Evolutionary conservation across 2,888 invertebrate genomes (phyloP).

Genomic region (Drosophila hamatofila): DNA sequence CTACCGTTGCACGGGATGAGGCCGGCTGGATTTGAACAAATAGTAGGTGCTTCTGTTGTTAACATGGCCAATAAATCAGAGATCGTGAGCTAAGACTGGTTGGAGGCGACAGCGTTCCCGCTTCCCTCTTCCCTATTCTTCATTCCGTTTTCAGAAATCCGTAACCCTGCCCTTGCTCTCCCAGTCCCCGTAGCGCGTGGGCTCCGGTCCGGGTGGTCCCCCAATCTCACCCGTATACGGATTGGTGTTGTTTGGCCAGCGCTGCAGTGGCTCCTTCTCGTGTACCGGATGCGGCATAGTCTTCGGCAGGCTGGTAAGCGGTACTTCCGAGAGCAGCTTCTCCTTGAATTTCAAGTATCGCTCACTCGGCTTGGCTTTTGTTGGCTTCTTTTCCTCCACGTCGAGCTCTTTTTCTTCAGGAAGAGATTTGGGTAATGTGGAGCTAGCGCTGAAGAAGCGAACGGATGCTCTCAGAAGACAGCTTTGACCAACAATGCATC

Average conservation of each 20-base stretch:
- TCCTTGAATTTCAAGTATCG: conserved; percentile 89
- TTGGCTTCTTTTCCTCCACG: neutral
- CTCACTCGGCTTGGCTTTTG: conserved; percentile 82
- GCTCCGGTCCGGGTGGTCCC: conserved; percentile 98
- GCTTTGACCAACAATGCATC: neutral
- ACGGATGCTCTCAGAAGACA: no score
- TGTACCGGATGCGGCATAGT: conserved; percentile 89
- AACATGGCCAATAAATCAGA: conserved; percentile 65
- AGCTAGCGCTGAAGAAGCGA: neutral
- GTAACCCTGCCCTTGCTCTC: conserved; percentile 97
- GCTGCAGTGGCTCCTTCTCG: conserved; percentile 92
- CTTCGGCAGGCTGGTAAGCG: conserved; percentile 90
- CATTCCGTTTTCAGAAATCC: conserved; percentile 90
- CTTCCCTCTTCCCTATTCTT: neutral
- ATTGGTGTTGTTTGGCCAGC: conserved; percentile 94
- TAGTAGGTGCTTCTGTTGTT: conserved; percentile 68
- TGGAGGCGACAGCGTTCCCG: neutral
- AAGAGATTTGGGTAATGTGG: neutral
- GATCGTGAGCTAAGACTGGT: neutral
- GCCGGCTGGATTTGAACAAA: conserved; percentile 49
- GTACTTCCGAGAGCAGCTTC: conserved; percentile 89
- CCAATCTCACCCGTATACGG: conserved; percentile 97
- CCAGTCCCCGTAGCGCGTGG: conserved; percentile 99
- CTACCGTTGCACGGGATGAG: conserved; percentile 58
- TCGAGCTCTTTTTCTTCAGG: neutral